Base-by-base conservation (phyloP, 30 jellyfish, hydroid and myxozoan species). In the Clytia hemisphaerica region DNA sequence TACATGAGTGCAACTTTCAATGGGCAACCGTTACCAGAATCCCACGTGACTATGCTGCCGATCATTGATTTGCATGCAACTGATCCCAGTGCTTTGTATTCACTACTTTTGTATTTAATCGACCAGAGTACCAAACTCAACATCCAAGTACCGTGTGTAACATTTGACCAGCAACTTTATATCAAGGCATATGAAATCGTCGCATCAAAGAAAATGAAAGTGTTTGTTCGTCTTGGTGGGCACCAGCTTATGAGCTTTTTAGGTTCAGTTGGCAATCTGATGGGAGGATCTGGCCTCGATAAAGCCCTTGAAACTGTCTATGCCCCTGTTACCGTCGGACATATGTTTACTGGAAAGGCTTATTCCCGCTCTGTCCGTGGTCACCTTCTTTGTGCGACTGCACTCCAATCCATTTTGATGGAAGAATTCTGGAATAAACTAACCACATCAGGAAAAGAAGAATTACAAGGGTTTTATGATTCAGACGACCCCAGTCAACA, bases 381-480 rank as follows among this genome's bases (percentile, higher is more conserved):
- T 9, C 65, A 50, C 65, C 65, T 50, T 50, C 65, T 50, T 50
- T 50, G 65, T 21, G 65, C 65, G 22, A 9, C 65, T 50, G 65
- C 65, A 9, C 10, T 50, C 22, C 65, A 50, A 21, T 7, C 28
- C 14, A 15, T 50, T 10, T 50, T 50, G 28, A 50, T 50, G 6
- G 65, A 50, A 50, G 65, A 50, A 10, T 50, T 50, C 65, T 50
- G 65, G 65, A 10, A 50, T n/a, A n/a, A n/a, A n/a, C n/a, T n/a
- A n/a, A n/a, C n/a, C n/a, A n/a, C n/a, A n/a, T n/a, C n/a, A n/a
- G n/a, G n/a, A 14, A 50, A 50, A 50, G 27, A 21, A 7, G 27
- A 50, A 50, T 50, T 50, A 28, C 28, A 50, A 50, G 27, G 65
- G 27, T 50, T 9, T 21, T 50, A 50, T 28, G 27, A 50, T 9